Evolutionary conservation across 1,140 invertebrate species (phyloP), one percentile per base, ranked within the genome.

Genomic region (Prorops nasuta): DNA sequence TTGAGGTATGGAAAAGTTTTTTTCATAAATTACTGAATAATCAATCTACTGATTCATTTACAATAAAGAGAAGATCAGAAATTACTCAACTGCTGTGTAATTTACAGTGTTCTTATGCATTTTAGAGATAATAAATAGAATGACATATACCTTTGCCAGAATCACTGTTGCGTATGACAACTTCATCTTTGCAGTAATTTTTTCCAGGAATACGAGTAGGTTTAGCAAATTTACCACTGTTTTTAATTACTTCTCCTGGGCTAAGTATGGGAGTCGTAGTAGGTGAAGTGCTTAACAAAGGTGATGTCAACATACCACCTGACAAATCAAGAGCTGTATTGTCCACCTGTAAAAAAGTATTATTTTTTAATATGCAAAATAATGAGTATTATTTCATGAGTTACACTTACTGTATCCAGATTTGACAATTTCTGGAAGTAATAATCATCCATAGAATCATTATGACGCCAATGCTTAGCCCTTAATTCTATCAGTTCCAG

Each of bases 141-240:
- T 49, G 45, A 40, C 24, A 41, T 32, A 79, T 80, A 94, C 92
- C 92, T 91, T 96, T 95, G 63, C 92, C 92, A 49, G 92, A 94
- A 77, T 96, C 92, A 58, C 90, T 88, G 76, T 96, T 96, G 56
- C 91, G 82, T 66, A 96, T 96, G 34, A 94, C 88, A 46, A 96
- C 88, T 81, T 96, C 92, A 74, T 95, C 92, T 76, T 94, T 94
- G 66, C 89, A 92, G 72, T 92, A 92, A 68, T 91, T 93, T 77
- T 94, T 94, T 45, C 90, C 90, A 40, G 90, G 89, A 48, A 94
- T 90, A 70, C 91, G 88, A 2, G 90, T 91, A n/a, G 91, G 91
- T 70, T 91, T 91, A 9, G 81, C 76, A 72, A 91, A 94, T 72
- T 92, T 94, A 34, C 91, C 92, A 32, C 90, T 93, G 38, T 87